These are phyloP conservation scores for Planiliza haematocheilus DNA, from an alignment of 2,113 vertebrate species.

Conservation along the genomic window DNA sequence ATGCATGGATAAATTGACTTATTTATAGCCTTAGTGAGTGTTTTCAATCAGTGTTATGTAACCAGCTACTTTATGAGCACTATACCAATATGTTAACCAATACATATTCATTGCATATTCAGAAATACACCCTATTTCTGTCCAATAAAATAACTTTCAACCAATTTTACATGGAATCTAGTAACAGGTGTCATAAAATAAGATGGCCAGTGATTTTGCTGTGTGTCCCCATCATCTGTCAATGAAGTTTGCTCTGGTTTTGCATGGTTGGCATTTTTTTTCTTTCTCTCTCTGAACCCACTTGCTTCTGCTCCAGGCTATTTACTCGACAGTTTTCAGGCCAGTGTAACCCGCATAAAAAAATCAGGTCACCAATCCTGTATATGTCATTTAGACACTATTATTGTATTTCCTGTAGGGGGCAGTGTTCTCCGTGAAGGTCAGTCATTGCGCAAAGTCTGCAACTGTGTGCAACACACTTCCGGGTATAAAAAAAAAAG, in stretches of 20 bases:
- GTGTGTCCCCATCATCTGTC: slow-evolving; percentile 21
- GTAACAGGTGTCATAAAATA: background rate
- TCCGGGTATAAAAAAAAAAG: no score
- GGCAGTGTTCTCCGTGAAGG: no score
- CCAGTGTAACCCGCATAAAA: no score
- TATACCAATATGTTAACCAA: no score
- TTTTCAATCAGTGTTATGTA: no score
- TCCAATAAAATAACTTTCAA: background rate
- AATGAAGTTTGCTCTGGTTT: slow-evolving; percentile 29
- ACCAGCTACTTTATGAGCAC: no score
- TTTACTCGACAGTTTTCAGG: slow-evolving; percentile 46
- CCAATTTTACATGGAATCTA: background rate
- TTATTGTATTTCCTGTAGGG: no score
- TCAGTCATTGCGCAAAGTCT: no score
- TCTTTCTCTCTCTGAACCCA: slow-evolving; percentile 1
- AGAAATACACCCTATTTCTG: background rate
- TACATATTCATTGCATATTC: background rate
- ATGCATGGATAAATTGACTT: background rate
- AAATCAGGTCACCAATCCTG: no score
- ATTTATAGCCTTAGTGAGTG: no score
- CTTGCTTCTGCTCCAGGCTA: slow-evolving; percentile 49
- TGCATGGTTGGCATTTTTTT: slow-evolving; percentile 40
- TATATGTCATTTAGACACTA: no score
- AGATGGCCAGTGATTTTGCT: background rate
- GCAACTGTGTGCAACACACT: no score